Evolutionary conservation across 2,113 vertebrate species (phyloP), one percentile per base, ranked within the genome.

Genomic region (Pygoscelis adeliae): DNA sequence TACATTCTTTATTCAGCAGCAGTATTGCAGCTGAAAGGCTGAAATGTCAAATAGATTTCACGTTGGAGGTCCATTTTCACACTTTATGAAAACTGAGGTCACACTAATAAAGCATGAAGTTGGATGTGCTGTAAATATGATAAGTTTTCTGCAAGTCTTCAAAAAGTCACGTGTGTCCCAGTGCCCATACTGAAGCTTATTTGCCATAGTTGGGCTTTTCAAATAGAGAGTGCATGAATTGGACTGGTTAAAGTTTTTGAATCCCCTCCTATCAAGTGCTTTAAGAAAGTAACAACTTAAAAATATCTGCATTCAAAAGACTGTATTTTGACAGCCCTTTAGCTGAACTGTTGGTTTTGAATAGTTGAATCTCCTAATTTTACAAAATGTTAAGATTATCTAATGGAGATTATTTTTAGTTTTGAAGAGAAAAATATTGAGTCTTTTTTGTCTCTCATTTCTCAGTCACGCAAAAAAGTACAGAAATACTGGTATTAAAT

Each of bases 51-150:
- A 81, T 21, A 83, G 42, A 56, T 86, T 96, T 90, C 71, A 81
- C 12, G 1, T 83, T 90, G 44, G 61, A 88, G 17, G 67, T 91
- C 67, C 15, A 26, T 87, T 95, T 94, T 96, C 91, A 93, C 63
- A 86, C 66, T 88, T 89, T 17, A 50, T 44, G 58, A 80, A 91
- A 89, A 86, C 84, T 80, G 58, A 87, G 66, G 90, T 94, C 93
- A 88, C 32, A 32, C 78, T 91, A 88, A 76, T 80, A 90, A 90
- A 91, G 29, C 25, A 80, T 79, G 67, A 83, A 87, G 90, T 65
- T 70, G 70, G 47, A 72, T 72, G 32, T 66, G 40, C 72, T 87
- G 59, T 67, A 91, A 94, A 89, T 83, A 47, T 5, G 9, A 1
- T 70, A 69, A 44, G 18, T 61, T 95, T 85, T 84, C 83, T 85